Conservation (phyloP, 2,797 vertebrate species). For the Phrynocephalus vlangalii region DNA sequence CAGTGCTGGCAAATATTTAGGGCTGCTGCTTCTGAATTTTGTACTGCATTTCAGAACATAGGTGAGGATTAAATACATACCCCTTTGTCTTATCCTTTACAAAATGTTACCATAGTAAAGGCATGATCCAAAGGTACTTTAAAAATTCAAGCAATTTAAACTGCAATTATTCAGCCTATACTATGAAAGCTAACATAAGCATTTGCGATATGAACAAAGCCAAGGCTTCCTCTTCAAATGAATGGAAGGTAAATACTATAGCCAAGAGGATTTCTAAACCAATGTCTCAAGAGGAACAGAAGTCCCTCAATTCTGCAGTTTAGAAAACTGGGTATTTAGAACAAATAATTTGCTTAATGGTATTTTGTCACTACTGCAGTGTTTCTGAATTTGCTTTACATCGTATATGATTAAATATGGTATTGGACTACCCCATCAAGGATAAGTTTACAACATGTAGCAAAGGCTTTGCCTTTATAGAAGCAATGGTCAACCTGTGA, state of each 20-base stretch:
- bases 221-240: too few relatives aligned
- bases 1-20: neutral
- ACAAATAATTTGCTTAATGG: too few relatives aligned
- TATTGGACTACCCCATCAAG: neutral
- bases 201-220: too few relatives aligned
- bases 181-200: too few relatives aligned
- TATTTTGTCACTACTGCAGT: neutral
- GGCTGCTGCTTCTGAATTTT: neutral
- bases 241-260: too few relatives aligned
- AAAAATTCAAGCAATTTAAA: too few relatives aligned
- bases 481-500: neutral
- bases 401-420: neutral
- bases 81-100: neutral
- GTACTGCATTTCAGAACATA: neutral
- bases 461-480: neutral
- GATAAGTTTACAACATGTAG: neutral
- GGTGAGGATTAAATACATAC: neutral
- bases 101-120: neutral
- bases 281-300: too few relatives aligned
- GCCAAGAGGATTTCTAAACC: too few relatives aligned
- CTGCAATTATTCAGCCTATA: too few relatives aligned
- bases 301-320: too few relatives aligned
- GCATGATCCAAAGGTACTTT: too few relatives aligned
- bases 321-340: too few relatives aligned
- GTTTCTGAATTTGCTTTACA: neutral